Evolutionary conservation across 1,140 invertebrate genomes (phyloP), one percentile per base, ranked within the genome.

Genomic region (Choristoneura fumiferana): DNA sequence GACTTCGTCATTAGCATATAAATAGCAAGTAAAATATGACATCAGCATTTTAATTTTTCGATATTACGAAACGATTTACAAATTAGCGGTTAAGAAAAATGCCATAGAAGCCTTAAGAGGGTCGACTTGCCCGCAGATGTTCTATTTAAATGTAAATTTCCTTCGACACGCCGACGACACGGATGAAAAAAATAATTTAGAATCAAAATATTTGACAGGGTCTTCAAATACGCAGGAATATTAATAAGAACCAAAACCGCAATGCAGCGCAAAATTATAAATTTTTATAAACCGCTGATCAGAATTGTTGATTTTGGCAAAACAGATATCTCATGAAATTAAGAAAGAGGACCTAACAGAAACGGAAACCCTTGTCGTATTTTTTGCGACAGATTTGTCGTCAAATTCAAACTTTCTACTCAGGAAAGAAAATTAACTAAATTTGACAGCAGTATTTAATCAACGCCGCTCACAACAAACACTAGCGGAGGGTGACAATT

Each of bases 141-240:
- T 86, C 84, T 86, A 89, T 87, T 89, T 89, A 87, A 86, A 89
- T 89, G 86, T 89, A 89, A 89, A 89, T 89, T 89, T 77, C 54
- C 69, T 71, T 65, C 80, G 67, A 79, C 73, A 81, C 79, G 78
- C 69, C 70, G 76, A 79, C 79, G 76, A 86, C 81, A 87, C 60
- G 80, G 76, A 80, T 78, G 74, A 82, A 89, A 87, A 88, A 84
- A 79, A 81, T 77, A 75, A 80, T 83, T 82, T 79, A 58, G 70
- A 78, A 84, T 82, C 75, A 69, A 79, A 82, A 83, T 82, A 84
- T 81, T 84, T 84, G 81, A 81, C 76, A 66, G 70, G 63, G 64
- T 61, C 71, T 63, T 78, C 76, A 74, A 78, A 64, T 58, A 52
- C 18, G 45, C 40, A 52, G 34, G 45, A 58, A 58, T 58, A 58